A percentile compares a stretch with the other conserved stretches of the same genome.
phyloP scores from a whole-genome alignment of 2,797 vertebrate species.

The Smutsia temminckii region DNA sequence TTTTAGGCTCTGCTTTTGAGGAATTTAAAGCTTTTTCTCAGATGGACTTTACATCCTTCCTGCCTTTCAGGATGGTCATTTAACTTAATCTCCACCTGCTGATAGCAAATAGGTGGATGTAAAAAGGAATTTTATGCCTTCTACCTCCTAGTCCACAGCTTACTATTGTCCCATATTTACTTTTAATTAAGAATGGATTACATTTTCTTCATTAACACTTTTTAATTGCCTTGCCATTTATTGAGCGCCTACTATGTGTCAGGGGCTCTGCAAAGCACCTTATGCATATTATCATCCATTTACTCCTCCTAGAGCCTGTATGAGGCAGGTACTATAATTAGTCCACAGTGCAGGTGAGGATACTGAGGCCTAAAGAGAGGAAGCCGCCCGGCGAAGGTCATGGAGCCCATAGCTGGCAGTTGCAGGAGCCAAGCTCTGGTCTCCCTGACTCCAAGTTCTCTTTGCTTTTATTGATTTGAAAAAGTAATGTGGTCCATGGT shows the following conservation, averaged over 20 bases:
- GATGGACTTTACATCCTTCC: not conserved
- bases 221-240: not conserved
- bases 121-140: not conserved
- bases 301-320: not conserved
- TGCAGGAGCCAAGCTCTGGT: not conserved
- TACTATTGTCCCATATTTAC: not conserved
- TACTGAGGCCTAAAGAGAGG: not conserved
- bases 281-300: not conserved
- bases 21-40: constrained; percentile 17
- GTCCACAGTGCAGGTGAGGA: not conserved
- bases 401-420: not conserved
- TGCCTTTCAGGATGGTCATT: not conserved
- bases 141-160: not conserved
- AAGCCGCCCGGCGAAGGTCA: not conserved
- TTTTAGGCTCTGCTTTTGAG: constrained; percentile 5
- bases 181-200: not conserved
- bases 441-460: not conserved
- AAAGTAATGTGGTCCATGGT: not conserved
- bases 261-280: not conserved
- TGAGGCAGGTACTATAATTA: not conserved
- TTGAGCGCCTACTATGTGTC: not conserved
- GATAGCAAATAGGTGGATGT: not conserved
- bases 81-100: not conserved
- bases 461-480: constrained; percentile 37
- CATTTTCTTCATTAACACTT: not conserved